Evolutionary conservation across 2,113 vertebrate genomes (phyloP).

Genomic region (Hystrix cristata): DNA sequence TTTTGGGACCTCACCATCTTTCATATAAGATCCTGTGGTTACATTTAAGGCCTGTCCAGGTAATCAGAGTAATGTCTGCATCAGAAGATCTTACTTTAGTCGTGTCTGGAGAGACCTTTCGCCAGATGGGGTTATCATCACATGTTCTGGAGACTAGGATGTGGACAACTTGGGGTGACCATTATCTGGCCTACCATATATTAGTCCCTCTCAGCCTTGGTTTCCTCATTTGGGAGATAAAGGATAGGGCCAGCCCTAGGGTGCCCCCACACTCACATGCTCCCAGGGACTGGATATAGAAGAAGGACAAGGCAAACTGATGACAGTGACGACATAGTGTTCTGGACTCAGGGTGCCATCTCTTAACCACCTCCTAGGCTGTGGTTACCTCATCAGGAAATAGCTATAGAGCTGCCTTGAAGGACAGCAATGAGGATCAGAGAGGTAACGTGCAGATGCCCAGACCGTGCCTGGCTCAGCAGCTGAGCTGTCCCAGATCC

Average conservation of each 20-base stretch:
- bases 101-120: background rate
- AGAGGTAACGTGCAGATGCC: background rate
- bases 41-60: no score
- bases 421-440: background rate
- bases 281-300: background rate
- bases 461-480: background rate
- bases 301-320: background rate
- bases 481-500: background rate
- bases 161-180: background rate
- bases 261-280: rapidly evolving
- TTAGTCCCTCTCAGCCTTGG: background rate
- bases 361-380: background rate
- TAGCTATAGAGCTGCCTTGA: background rate
- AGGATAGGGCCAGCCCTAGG: background rate
- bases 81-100: background rate
- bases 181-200: background rate
- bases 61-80: background rate
- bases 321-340: background rate
- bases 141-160: background rate
- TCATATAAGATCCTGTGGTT: background rate
- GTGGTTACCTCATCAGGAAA: background rate
- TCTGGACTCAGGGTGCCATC: background rate
- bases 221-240: background rate
- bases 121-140: background rate
- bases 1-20: background rate